Base-by-base conservation (phyloP, 2,797 vertebrate genomes). In the Oreochromis grahami region DNA sequence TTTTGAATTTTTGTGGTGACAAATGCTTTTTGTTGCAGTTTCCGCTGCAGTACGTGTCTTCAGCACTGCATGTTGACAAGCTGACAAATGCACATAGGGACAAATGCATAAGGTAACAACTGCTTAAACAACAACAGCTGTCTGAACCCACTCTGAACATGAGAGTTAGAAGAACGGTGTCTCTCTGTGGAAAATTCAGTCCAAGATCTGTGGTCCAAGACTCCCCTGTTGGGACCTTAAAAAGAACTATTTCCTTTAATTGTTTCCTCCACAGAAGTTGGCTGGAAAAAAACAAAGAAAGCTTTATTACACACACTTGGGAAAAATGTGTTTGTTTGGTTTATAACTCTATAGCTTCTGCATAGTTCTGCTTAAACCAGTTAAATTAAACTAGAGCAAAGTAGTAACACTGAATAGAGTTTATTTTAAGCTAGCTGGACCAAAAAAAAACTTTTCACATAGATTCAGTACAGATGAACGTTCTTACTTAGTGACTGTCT, bases 181-280 rank as follows among this genome's bases (percentile, higher is more conserved):
- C 8, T 24, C 13, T 43, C 13, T 15, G 24, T 17, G 38, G 3
- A 43, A 70, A 70, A 70, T 26, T 70, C 8, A 26, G 38, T 26
- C 21, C 41, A 45, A 70, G 65, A 0, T 45, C 24, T 70, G 21
- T 70, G 2, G 65, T 70, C 65, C 21, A 70, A 70, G 21, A 45
- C 38, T 70, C 14, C 65, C 65, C 65, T 45, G 65, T 70, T 70
- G 41, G 3, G 38, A 43, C 65, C 65, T 70, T 43, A 68, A 68
- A 43, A 68, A 24, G 0, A 68, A 68, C n/a, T 24, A n/a, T 15
- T 68, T 68, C 36, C 63, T 41, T 68, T 10, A 9, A 70, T 70
- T 43, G 14, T 45, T 45, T 70, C 38, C 21, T 70, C 21, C 65
- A 45, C 38, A 45, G 21, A 38, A 0, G 38, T 70, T 45, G 65